Base-by-base conservation (phyloP, 37 sponge, comb jelly and placozoan species). In the Eunapius fragilis region DNA sequence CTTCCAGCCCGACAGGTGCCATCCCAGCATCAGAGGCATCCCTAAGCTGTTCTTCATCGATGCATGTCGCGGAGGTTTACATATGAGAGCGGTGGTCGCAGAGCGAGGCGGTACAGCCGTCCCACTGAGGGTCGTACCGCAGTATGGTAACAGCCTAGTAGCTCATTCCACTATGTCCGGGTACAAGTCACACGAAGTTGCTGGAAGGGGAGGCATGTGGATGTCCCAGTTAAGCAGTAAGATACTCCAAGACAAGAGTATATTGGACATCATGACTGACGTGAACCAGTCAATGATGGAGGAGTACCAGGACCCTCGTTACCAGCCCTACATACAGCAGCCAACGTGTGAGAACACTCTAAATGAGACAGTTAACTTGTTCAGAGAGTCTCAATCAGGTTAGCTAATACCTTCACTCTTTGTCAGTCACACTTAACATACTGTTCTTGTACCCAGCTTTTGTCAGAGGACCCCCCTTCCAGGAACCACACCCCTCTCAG, bases 31-130 rank as follows among this genome's bases (percentile, higher is more conserved):
- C 23, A 71, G 70, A 67, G 36, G 6, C 14, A 67, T 90, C 24
- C 76, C 70, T 19, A 85, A 90, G 71, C 81, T 85, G 11, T 90
- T 81, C 71, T 85, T 90, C 72, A 81, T 90, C 17, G 86, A 90
- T 90, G 90, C 90, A 24, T 90, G 90, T 70, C 86, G 90, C 32
- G 90, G 90, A 0, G 13, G 36, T 2, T 25, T 33, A 19, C 24
- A 2, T 6, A 50, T 71, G 14, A 6, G 31, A 2, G 31, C 75
- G 30, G 69, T 34, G 36, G 23, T 85, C 0, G 78, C 50, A 2
- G 58, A 4, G 58, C 14, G 58, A 58, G 77, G 72, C 24, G 72
- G 68, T 7, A 67, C 72, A 26, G 72, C n/a, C 31, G 79, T 71
- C 27, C 70, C 67, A 6, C 68, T 11, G 49, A 27, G 37, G 45